Evolutionary conservation across 2,888 invertebrate species (phyloP).

Genomic region (Calameuta idolon): DNA sequence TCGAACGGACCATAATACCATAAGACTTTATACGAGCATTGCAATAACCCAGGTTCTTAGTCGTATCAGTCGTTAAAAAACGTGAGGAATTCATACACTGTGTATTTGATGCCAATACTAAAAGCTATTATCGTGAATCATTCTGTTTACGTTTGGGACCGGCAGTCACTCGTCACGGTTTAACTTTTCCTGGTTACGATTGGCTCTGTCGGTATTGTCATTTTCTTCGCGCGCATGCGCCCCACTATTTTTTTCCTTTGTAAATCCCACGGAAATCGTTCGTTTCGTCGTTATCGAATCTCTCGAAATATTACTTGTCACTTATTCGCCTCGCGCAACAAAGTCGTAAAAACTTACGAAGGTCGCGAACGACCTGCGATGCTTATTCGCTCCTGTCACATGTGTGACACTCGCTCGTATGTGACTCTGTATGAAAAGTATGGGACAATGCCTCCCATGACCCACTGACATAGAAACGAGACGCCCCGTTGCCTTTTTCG

Average conservation of each 20-base stretch:
- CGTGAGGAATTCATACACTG: not conserved
- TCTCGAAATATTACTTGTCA: not conserved
- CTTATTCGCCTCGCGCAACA: conserved; percentile 10
- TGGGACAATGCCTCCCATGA: conserved; percentile 52
- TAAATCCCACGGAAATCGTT: not conserved
- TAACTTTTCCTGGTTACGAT: not conserved
- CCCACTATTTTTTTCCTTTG: not conserved
- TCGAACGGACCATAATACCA: not conserved
- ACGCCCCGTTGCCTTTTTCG: not conserved
- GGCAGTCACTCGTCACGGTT: not conserved
- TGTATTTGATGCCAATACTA: not conserved
- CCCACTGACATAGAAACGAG: conserved; percentile 54
- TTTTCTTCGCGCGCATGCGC: not conserved
- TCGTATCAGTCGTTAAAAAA: not conserved
- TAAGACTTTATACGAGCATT: not conserved
- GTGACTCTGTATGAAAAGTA: conserved; percentile 37
- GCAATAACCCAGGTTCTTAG: not conserved
- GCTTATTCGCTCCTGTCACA: not conserved
- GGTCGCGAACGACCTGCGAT: conserved; percentile 14
- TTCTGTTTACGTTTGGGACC: not conserved
- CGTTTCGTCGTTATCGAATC: not conserved
- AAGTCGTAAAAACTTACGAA: conserved; percentile 31
- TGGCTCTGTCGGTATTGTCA: not conserved
- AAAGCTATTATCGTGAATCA: not conserved
- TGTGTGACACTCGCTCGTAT: not conserved